Evolutionary conservation across 2,888 invertebrate species (phyloP).

Genomic region (Ypsolopha scabrella): DNA sequence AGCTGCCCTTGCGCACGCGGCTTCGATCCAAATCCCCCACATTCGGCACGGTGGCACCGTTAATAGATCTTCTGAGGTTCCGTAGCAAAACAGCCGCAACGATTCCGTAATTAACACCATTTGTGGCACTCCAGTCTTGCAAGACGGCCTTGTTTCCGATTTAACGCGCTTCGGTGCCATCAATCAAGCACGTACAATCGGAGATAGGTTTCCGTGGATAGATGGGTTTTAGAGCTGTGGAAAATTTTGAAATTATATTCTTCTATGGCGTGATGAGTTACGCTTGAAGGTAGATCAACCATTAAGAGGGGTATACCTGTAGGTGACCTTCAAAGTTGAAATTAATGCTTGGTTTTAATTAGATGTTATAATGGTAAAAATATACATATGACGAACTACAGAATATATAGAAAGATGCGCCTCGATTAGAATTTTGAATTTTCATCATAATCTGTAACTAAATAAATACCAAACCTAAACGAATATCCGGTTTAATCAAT

Average conservation of each 20-base stretch:
- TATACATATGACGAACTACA: no score
- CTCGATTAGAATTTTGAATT: no score
- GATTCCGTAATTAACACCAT: constrained; percentile 55
- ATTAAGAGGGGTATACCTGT: no score
- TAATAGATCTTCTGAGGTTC: constrained; percentile 37
- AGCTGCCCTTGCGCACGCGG: constrained; percentile 28
- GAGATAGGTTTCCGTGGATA: background rate
- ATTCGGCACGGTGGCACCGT: constrained; percentile 33
- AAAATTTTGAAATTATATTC: background rate
- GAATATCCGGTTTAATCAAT: no score
- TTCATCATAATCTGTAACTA: no score
- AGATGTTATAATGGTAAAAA: no score
- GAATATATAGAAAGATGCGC: no score
- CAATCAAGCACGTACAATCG: constrained; percentile 25
- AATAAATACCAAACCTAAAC: no score
- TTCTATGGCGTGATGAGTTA: no score
- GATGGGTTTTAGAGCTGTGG: background rate
- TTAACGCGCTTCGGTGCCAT: constrained; percentile 45
- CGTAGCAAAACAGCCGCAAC: constrained; percentile 38
- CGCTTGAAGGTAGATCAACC: no score
- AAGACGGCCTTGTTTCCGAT: constrained; percentile 59
- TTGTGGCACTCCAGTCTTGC: constrained; percentile 45
- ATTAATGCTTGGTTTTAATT: no score
- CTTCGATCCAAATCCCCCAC: constrained; percentile 10
- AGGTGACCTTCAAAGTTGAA: no score